Conservation (phyloP, 2,888 invertebrate species). For the Drosophila ustulata region DNA sequence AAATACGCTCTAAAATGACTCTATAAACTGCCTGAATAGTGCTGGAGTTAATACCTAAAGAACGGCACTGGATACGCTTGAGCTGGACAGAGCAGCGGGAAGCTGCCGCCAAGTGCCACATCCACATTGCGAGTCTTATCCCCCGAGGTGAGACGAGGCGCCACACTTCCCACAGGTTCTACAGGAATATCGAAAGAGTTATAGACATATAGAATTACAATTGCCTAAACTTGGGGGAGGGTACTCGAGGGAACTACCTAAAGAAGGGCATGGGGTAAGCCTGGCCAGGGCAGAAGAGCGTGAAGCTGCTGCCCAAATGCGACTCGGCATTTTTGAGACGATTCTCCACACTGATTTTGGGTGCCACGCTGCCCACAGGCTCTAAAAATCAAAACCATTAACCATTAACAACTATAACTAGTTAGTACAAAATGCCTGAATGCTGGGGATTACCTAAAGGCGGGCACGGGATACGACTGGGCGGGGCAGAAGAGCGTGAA, state of each 20-base stretch:
- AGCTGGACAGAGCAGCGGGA: conserved; percentile 87
- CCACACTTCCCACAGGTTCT: conserved; percentile 84
- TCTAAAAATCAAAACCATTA: conserved; percentile 82
- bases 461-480: conserved; percentile 91
- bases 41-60: conserved; percentile 87
- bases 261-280: conserved; percentile 89
- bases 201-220: conserved; percentile 2
- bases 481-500: conserved; percentile 90
- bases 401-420: background rate
- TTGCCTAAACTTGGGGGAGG: conserved; percentile 51
- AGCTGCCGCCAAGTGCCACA: conserved; percentile 53
- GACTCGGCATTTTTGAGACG: conserved; percentile 87
- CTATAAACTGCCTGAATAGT: conserved; percentile 49
- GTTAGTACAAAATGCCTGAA: conserved; percentile 54
- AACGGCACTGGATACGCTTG: conserved; percentile 89
- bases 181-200: background rate
- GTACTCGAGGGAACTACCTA: conserved; percentile 86
- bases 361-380: conserved; percentile 86
- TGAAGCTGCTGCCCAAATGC: conserved; percentile 85
- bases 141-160: conserved; percentile 89
- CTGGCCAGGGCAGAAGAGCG: conserved; percentile 91
- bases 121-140: conserved; percentile 86
- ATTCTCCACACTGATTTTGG: conserved; percentile 86
- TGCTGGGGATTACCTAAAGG: conserved; percentile 87
- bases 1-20: no score